Base-by-base conservation (phyloP, 2,113 vertebrate genomes). In the Sciurus niger region DNA sequence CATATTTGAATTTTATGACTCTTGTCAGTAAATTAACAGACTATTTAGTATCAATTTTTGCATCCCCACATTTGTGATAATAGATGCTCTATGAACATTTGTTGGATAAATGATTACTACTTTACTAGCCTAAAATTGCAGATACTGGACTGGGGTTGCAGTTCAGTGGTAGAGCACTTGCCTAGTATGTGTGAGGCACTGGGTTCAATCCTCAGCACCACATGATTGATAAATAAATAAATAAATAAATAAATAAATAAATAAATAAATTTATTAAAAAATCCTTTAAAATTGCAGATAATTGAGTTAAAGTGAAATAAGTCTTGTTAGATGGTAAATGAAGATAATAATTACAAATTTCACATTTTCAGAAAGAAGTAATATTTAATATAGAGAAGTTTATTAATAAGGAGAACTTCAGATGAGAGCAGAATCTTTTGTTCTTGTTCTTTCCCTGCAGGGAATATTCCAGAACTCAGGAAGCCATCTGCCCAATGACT, bases 271-370 rank as follows among this genome's bases (percentile, higher is more conserved):
- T 48, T 48, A 48, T 48, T 40, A 48, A 48, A 48, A 48, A 48
- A 48, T 48, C 46, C 46, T 48, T 48, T 48, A 48, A 48, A 48
- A 48, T 6, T 6, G 46, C 9, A 48, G 46, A 48, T 48, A 58
- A 87, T 94, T 97, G 51, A 63, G 34, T 32, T 70, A 76, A 78
- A 73, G 43, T 94, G 79, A 94, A 90, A 72, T 84, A 68, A 83
- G 87, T 8, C 40, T 68, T 95, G 78, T 65, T 68, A 85, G 74
- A 11, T 79, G 51, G 34, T 74, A 86, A 92, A 51, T 53, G 74
- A 79, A 30, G 37, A 30, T 95, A 74, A 78, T 83, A 55, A 76
- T 55, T 80, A 53, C 43, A 90, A 70, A 2, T 67, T 92, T 37
- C 34, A 90, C 51, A 58, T 46, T 82, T 80, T 83, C 73, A 53